Evolutionary conservation across 2,797 vertebrate species (phyloP).

Genomic region (Chelonia mydas): DNA sequence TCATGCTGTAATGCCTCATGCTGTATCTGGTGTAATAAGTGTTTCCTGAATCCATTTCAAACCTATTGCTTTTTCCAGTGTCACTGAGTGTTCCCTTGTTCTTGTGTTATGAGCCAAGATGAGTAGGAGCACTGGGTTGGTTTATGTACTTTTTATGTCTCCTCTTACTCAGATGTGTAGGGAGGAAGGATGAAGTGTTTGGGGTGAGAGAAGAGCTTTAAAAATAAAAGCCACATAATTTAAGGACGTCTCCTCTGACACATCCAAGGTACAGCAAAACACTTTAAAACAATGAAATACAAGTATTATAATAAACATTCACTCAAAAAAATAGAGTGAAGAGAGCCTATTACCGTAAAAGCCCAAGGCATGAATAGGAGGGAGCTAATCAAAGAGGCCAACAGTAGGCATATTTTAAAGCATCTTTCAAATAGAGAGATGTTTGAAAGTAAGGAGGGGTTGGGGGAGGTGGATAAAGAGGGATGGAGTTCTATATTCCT

Average conservation of each 20-base stretch:
- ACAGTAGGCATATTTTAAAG: not conserved
- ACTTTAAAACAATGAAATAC: not conserved
- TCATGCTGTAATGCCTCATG: not conserved
- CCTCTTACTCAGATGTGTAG: not conserved
- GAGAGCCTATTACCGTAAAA: not conserved
- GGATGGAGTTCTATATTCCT: not conserved
- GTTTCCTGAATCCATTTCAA: not conserved
- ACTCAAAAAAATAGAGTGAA: not conserved
- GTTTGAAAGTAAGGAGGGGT: not conserved
- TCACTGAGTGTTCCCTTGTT: not conserved
- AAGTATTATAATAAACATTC: not conserved
- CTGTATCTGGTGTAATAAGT: not conserved
- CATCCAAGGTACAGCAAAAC: fast-evolving
- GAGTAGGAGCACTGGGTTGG: not conserved
- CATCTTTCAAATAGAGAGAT: not conserved
- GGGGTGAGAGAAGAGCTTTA: not conserved
- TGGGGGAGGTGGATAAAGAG: not conserved
- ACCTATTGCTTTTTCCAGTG: not conserved
- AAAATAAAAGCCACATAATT: not conserved
- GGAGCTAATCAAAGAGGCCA: not conserved
- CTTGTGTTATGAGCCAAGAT: not conserved
- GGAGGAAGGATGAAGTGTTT: not conserved
- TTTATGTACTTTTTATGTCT: fast-evolving
- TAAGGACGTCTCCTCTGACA: not conserved
- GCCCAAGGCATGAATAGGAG: not conserved